These are phyloP conservation scores for Lysandra bellargus DNA, from an alignment of 2,888 invertebrate species.

Conservation along the genomic window DNA sequence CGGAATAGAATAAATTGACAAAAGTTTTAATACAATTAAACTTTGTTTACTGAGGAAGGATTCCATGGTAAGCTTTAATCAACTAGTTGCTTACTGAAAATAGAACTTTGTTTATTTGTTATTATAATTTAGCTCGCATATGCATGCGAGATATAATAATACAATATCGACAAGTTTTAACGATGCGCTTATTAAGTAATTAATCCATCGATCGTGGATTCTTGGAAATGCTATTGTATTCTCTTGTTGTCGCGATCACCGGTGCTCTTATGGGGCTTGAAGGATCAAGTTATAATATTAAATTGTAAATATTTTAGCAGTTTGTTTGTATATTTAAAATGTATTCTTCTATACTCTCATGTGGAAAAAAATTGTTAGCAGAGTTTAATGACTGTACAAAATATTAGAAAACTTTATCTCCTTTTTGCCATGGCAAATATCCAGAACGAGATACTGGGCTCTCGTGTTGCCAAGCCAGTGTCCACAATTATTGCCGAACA, in stretches of 20 bases:
- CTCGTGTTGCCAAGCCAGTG: not conserved
- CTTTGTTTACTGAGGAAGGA: constrained; percentile 12
- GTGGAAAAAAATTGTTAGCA: not conserved
- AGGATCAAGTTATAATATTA: not conserved
- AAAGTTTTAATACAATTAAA: constrained; percentile 22
- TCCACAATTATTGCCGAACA: constrained; percentile 15
- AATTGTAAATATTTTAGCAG: not conserved
- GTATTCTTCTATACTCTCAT: too few species aligned
- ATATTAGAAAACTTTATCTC: constrained; percentile 19
- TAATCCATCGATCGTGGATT: too few species aligned
- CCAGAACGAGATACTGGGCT: not conserved
- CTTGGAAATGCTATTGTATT: too few species aligned
- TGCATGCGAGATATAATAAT: too few species aligned
- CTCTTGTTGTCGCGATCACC: too few species aligned
- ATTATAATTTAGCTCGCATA: not conserved
- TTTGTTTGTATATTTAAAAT: not conserved
- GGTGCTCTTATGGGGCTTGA: too few species aligned
- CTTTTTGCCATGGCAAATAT: constrained; percentile 12
- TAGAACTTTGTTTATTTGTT: not conserved
- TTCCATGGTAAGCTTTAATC: constrained; percentile 11
- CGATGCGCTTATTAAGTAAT: not conserved
- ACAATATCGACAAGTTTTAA: not conserved
- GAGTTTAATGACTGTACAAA: not conserved
- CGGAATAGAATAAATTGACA: constrained; percentile 8
- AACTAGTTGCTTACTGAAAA: constrained; percentile 5